Evolutionary conservation across 2,113 vertebrate species (phyloP), one percentile per base, ranked within the genome.

Genomic region (Lota lota): DNA sequence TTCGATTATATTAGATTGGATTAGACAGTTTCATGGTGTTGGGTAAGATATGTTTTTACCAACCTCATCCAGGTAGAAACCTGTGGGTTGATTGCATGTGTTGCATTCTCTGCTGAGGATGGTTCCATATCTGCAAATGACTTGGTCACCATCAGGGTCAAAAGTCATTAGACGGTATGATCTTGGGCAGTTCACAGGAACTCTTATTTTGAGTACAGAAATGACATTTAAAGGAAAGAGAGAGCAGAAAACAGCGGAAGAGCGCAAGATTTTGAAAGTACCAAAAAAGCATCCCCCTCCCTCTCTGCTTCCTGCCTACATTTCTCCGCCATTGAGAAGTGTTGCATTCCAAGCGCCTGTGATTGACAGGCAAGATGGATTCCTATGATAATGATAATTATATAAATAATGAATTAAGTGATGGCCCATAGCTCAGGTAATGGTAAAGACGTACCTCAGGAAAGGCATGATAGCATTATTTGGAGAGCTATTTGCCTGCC

Each of bases 161-260:
- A 81, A 82, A 11, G 87, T 51, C 51, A 78, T 53, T 65, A 89
- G 64, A 12, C 75, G 82, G 70, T 89, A 86, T 47, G 82, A 68
- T 6, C 86, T 80, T 0, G 78, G 84, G 74, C 91, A 92, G 82
- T 93, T 92, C 59, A 79, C 62, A 60, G 90, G 90, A 64, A 90
- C 76, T 69, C 92, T 78, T 2, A 79, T n/a, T n/a, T n/a, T 51
- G 1, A 24, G 5, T 72, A 15, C 17, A 28, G n/a, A 10, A 20
- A n/a, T 21, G 5, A 33, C 22, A 59, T 14, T 56, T 22, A 5
- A 22, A 33, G n/a, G n/a, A n/a, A n/a, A n/a, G n/a, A n/a, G n/a
- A n/a, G n/a, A n/a, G n/a, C n/a, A n/a, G n/a, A n/a, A n/a, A n/a
- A n/a, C n/a, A n/a, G n/a, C n/a, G n/a, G n/a, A n/a, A n/a, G n/a